Evolutionary conservation across 2,113 vertebrate species (phyloP).

Genomic region (Elgaria multicarinata): DNA sequence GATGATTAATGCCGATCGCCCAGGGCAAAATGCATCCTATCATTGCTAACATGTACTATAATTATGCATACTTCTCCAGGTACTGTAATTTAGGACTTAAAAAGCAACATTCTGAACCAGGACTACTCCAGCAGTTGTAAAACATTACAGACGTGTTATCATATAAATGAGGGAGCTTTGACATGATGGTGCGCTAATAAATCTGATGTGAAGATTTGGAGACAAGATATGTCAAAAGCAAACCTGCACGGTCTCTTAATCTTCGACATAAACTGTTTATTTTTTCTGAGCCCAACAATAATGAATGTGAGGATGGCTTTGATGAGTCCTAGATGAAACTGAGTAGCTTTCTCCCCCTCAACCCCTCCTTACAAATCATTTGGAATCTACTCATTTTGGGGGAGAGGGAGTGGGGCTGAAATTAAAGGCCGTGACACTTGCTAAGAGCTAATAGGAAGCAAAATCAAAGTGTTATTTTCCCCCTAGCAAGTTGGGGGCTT

Average conservation of each 20-base stretch:
- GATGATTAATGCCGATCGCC: constrained; percentile 86
- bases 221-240: constrained; percentile 86
- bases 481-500: constrained; percentile 62
- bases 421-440: constrained; percentile 78
- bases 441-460: constrained; percentile 69
- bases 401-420: constrained; percentile 55
- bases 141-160: constrained; percentile 89
- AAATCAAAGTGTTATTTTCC: constrained; percentile 66
- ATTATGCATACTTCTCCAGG: constrained; percentile 87
- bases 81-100: constrained; percentile 86
- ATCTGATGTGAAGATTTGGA: constrained; percentile 83
- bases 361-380: constrained; percentile 71
- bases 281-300: constrained; percentile 85
- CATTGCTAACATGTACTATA: constrained; percentile 83
- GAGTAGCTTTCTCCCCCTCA: constrained; percentile 65
- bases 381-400: constrained; percentile 74
- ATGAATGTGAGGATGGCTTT: constrained; percentile 80
- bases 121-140: constrained; percentile 80
- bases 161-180: constrained; percentile 87
- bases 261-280: constrained; percentile 87
- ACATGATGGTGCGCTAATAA: constrained; percentile 83
- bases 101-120: constrained; percentile 83
- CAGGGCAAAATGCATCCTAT: constrained; percentile 82
- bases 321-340: constrained; percentile 82
- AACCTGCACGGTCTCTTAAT: constrained; percentile 85